phyloP scores from a whole-genome alignment of 92 coral and sea anemone species.

The Plumapathes pennacea region DNA sequence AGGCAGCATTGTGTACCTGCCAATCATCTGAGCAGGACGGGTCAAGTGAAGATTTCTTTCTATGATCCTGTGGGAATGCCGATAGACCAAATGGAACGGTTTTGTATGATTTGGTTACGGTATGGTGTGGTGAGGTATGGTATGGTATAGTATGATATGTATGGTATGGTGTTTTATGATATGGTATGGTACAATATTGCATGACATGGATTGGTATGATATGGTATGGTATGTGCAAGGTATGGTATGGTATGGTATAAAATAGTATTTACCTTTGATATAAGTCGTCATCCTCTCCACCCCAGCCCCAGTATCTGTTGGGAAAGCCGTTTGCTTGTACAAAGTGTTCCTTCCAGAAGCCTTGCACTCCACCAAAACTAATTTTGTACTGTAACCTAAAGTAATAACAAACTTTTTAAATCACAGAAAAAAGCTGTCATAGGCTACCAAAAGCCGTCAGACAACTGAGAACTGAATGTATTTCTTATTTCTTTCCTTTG shows the following conservation, averaged over 20 bases:
- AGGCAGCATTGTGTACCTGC: conserved; percentile 84
- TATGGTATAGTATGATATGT: conserved; percentile 21
- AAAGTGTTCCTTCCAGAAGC: conserved; percentile 89
- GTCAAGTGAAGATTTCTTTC: conserved; percentile 62
- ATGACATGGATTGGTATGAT: conserved; percentile 3
- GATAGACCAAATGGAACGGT: too few relatives aligned
- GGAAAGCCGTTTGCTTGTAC: conserved; percentile 81
- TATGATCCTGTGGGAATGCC: conserved; percentile 50
- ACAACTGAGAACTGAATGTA: too few relatives aligned
- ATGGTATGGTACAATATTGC: neutral
- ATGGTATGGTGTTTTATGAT: conserved; percentile 8
- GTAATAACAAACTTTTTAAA: neutral
- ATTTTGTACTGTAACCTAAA: conserved; percentile 66
- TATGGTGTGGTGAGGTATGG: conserved; percentile 13
- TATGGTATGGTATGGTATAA: neutral
- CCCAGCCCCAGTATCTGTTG: conserved; percentile 99
- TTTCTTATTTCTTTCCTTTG: too few relatives aligned
- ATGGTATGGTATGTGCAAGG: conserved; percentile 1
- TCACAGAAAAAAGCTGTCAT: too few relatives aligned
- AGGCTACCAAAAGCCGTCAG: too few relatives aligned
- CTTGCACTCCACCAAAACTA: conserved; percentile 93
- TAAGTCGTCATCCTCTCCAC: conserved; percentile 95
- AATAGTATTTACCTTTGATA: conserved; percentile 40
- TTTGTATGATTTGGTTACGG: too few relatives aligned
- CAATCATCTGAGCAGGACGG: conserved; percentile 79